Conservation (phyloP, 2,113 vertebrate species). For the Panthera leo region DNA sequence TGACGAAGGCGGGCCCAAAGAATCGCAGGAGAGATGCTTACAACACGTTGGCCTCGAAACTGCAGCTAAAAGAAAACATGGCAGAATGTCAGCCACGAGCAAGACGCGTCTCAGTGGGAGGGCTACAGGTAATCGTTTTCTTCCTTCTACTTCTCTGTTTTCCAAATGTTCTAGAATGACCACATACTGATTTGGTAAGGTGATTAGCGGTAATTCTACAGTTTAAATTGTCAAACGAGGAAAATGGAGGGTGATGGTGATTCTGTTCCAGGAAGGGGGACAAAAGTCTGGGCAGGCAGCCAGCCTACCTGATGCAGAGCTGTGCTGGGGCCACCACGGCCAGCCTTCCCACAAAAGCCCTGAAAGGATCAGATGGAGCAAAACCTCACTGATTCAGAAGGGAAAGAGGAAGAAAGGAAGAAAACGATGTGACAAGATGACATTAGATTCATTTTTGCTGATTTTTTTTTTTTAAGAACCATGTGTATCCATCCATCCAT, state of each 20-base stretch:
- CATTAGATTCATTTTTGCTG: background rate
- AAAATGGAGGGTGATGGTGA: background rate
- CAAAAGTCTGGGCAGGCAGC: background rate
- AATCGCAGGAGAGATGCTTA: background rate
- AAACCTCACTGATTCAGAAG: background rate
- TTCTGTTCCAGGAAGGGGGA: background rate
- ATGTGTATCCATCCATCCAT: background rate
- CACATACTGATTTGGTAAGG: background rate
- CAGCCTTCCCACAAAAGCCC: background rate
- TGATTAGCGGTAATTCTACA: background rate
- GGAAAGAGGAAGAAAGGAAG: background rate
- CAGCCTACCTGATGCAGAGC: background rate
- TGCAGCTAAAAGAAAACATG: background rate
- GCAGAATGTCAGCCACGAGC: background rate
- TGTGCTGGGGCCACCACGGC: background rate
- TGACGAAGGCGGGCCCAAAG: background rate
- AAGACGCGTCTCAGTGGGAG: background rate
- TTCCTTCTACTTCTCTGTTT: slow-evolving; percentile 2
- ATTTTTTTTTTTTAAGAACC: background rate
- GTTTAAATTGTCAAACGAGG: slow-evolving; percentile 22
- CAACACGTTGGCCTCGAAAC: background rate
- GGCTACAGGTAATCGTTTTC: background rate
- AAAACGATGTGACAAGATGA: background rate
- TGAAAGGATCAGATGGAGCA: background rate
- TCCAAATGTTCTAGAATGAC: slow-evolving; percentile 34